Evolutionary conservation across 2,797 vertebrate genomes (phyloP).

Genomic region (Tapera naevia): DNA sequence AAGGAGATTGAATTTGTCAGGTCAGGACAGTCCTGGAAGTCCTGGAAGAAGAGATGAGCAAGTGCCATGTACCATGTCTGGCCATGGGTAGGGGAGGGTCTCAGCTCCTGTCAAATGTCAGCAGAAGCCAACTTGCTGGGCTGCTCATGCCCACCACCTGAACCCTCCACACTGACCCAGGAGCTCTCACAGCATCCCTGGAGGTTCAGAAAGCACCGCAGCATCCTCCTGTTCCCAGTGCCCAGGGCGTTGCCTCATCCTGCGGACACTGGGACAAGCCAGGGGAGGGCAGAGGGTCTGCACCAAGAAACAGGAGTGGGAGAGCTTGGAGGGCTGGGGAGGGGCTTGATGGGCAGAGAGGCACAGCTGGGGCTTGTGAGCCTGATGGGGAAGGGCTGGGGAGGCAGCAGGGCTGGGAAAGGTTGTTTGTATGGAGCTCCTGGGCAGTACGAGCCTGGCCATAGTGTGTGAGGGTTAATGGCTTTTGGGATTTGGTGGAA

Average conservation of each 20-base stretch:
- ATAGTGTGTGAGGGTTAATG: rapidly evolving
- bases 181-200: rapidly evolving
- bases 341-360: not conserved
- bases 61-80: rapidly evolving
- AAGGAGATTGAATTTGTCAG: not conserved
- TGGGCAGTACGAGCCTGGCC: not conserved
- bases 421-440: not conserved
- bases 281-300: not conserved
- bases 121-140: not conserved
- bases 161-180: rapidly evolving
- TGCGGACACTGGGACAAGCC: not conserved
- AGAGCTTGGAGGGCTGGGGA: not conserved
- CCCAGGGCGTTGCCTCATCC: not conserved
- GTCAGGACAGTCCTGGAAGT: not conserved
- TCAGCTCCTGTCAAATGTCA: rapidly evolving
- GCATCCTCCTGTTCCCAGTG: not conserved
- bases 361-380: not conserved
- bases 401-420: not conserved
- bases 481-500: not conserved
- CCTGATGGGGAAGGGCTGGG: not conserved
- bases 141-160: not conserved
- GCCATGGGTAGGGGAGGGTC: not conserved
- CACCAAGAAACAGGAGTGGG: not conserved
- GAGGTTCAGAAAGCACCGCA: not conserved
- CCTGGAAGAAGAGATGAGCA: not conserved